Evolutionary conservation across 2,888 invertebrate species (phyloP).

Genomic region (Hoplodrina ambigua): DNA sequence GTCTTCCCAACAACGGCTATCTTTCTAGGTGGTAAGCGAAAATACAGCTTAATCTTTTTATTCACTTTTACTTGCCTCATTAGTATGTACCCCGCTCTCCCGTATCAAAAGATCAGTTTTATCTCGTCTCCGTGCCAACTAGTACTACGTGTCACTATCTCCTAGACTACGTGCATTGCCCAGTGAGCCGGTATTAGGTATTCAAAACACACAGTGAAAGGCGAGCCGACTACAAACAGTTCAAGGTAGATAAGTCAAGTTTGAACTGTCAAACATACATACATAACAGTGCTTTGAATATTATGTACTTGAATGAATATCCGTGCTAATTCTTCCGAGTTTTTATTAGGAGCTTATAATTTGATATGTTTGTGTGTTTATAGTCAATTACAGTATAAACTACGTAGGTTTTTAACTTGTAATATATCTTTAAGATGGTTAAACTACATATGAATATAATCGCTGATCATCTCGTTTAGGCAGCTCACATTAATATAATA

Average conservation of each 20-base stretch:
- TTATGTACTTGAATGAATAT: constrained; percentile 32
- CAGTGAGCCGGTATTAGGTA: constrained; percentile 62
- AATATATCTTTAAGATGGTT: no score
- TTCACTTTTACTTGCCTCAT: constrained; percentile 47
- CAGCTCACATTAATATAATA: no score
- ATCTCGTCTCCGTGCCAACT: constrained; percentile 47
- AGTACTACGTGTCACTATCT: constrained; percentile 42
- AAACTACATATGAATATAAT: no score
- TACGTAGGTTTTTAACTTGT: no score
- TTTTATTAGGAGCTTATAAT: not conserved
- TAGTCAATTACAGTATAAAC: not conserved
- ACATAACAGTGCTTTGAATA: constrained; percentile 36
- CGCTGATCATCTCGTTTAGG: no score
- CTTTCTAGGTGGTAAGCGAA: not conserved
- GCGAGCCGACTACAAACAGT: constrained; percentile 64
- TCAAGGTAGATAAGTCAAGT: constrained; percentile 79
- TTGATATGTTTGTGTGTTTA: not conserved
- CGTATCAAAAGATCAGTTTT: constrained; percentile 36
- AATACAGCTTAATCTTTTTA: constrained; percentile 5
- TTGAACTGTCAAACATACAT: constrained; percentile 59
- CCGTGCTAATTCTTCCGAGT: constrained; percentile 29
- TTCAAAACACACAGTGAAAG: constrained; percentile 73
- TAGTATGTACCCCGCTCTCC: constrained; percentile 18
- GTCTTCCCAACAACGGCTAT: not conserved
- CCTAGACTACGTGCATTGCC: constrained; percentile 49